Conservation (phyloP, 2,888 invertebrate genomes). For the Tromatobia lineatoria region DNA sequence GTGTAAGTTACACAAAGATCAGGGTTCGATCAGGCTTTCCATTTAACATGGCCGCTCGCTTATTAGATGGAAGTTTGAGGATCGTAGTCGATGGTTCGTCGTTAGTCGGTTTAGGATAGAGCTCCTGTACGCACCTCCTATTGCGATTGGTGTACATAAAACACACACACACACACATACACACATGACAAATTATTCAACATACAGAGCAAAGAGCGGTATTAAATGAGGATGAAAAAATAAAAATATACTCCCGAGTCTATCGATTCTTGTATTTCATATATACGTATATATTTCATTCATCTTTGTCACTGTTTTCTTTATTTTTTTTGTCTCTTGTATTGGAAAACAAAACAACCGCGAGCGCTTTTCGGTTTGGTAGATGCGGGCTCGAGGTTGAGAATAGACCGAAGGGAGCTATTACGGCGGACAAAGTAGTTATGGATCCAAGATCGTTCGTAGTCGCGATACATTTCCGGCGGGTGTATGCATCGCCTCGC, state of each 20-base stretch:
- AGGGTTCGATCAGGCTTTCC: constrained; percentile 79
- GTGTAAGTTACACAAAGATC: constrained; percentile 78
- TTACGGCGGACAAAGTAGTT: constrained; percentile 25
- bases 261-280: constrained; percentile 57
- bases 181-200: constrained; percentile 10
- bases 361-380: constrained; percentile 26
- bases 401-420: constrained; percentile 13
- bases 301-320: constrained; percentile 15
- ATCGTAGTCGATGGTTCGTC: constrained; percentile 67
- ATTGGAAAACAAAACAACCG: constrained; percentile 10
- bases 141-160: constrained; percentile 56
- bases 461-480: constrained; percentile 26
- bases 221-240: constrained; percentile 43
- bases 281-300: no score
- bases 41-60: constrained; percentile 69
- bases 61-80: constrained; percentile 69
- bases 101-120: constrained; percentile 62
- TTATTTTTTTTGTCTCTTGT: constrained; percentile 37
- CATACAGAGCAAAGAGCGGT: constrained; percentile 16
- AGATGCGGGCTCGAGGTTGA: background rate
- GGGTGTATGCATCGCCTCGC: background rate
- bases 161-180: constrained; percentile 23
- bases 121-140: constrained; percentile 57
- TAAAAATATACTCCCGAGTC: constrained; percentile 37
- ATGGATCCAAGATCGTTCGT: constrained; percentile 31